phyloP scores from a whole-genome alignment of 2,888 invertebrate species.

The Brachylomia viminalis region DNA sequence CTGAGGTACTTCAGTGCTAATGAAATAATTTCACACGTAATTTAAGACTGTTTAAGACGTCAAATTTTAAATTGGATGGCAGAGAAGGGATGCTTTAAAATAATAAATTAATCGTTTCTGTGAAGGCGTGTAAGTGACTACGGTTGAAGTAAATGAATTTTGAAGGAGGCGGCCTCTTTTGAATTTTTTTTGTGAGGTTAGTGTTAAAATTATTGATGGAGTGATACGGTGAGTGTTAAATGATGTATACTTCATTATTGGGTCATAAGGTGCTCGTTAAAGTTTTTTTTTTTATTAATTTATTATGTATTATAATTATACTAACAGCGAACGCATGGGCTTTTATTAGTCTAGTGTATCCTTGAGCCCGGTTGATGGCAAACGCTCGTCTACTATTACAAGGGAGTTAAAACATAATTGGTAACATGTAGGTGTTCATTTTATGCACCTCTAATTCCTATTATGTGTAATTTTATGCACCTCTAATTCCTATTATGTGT shows the following conservation, averaged over 20 bases:
- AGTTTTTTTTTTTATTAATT: not conserved
- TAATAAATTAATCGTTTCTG: slow-evolving; percentile 89
- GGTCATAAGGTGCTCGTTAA: not conserved
- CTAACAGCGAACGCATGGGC: not conserved
- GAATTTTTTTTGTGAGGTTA: slow-evolving; percentile 42
- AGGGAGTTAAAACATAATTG: not conserved
- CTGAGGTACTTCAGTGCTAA: slow-evolving; percentile 83
- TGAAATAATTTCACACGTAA: slow-evolving; percentile 89
- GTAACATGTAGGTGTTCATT: not conserved
- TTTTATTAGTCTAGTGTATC: not conserved
- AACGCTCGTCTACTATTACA: not conserved
- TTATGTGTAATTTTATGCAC: not conserved
- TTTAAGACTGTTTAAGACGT: slow-evolving; percentile 90
- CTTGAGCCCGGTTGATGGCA: not conserved
- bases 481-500: too few relatives aligned
- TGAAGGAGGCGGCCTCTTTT: slow-evolving; percentile 65
- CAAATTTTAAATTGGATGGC: slow-evolving; percentile 90
- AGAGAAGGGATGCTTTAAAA: slow-evolving; percentile 86
- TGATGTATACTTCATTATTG: slow-evolving; percentile 25
- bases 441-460: not conserved
- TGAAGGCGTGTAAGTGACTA: slow-evolving; percentile 81
- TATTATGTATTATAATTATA: not conserved
- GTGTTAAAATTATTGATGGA: slow-evolving; percentile 69
- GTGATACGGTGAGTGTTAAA: slow-evolving; percentile 53
- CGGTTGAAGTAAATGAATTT: slow-evolving; percentile 81